Evolutionary conservation across 2,113 vertebrate genomes (phyloP), one percentile per base, ranked within the genome.

Genomic region (Paradoxurus hermaphroditus): DNA sequence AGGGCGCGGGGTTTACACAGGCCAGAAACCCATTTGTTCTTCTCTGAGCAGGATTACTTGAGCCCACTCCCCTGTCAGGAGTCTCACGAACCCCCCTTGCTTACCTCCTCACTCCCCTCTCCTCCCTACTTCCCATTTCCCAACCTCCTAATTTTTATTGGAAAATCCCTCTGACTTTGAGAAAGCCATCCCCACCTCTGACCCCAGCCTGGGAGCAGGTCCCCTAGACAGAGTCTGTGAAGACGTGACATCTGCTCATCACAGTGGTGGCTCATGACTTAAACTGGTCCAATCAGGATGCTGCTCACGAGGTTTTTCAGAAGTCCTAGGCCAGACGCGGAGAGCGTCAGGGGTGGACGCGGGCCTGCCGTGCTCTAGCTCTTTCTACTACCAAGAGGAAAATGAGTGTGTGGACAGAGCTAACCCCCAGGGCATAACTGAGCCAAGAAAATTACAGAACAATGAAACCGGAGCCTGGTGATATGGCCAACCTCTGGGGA

Each of bases 111-210:
- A n/a, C 36, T 83, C 68, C 11, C 51, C 25, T 41, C 41, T 53
- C 39, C 13, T 75, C 36, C 27, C 56, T 63, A 4, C 8, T 70
- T 86, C 10, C 65, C 63, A 36, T 95, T 90, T 84, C 15, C 36
- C 15, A 34, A 79, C 16, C 77, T 59, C 21, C 4, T 86, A 34
- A 56, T 44, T 63, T 63, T 85, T 85, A 27, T 73, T 85, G 63
- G 56, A 87, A 96, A 94, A 96, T 25, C 6, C 41, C 13, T 27
- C 79, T 72, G 53, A 75, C 49, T 94, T 79, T n/a, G 31, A 44
- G 51, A 53, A 97, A 63, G 23, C 27, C 53, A 73, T 14, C 6
- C 18, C 19, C 4, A 72, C 46, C 56, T 72, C 23, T 62, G 31
- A 56, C 18, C 12, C 34, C 53, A 68, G 41, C 46, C 7, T 2